Evolutionary conservation across 37 sponge, comb jelly and placozoan genomes (phyloP).

Genomic region (Tethya wilhelma): DNA sequence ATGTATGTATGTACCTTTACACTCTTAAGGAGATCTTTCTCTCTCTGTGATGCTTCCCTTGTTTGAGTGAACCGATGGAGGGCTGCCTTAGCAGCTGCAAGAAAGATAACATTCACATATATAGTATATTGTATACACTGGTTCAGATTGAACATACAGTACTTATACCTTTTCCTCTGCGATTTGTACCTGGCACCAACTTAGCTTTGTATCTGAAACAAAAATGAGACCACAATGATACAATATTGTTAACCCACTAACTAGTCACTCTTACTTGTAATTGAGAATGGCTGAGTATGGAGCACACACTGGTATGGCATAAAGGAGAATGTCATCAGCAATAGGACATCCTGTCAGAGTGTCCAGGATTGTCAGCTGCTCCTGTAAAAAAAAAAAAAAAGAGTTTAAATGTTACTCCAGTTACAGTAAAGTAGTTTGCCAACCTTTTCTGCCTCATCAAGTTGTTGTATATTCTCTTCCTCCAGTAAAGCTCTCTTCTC

Average conservation of each 20-base stretch:
- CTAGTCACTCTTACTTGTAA: slow-evolving; percentile 82
- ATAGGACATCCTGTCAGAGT: slow-evolving; percentile 86
- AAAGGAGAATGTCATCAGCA: slow-evolving; percentile 84
- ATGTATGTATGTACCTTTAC: slow-evolving; percentile 72
- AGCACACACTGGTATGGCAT: slow-evolving; percentile 94
- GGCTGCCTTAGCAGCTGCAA: slow-evolving; percentile 84
- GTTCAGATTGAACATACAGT: neutral
- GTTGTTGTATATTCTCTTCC: slow-evolving; percentile 66
- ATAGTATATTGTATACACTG: neutral
- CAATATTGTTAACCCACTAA: neutral
- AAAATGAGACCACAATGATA: neutral
- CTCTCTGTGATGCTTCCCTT: slow-evolving; percentile 72
- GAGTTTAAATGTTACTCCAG: neutral
- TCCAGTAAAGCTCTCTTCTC: slow-evolving; percentile 62
- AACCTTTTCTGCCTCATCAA: slow-evolving; percentile 68
- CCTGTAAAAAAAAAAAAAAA: slow-evolving; percentile 18
- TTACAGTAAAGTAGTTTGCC: neutral
- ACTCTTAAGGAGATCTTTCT: slow-evolving; percentile 91
- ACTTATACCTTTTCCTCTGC: slow-evolving; percentile 84
- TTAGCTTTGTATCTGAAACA: slow-evolving; percentile 84
- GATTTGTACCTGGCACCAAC: slow-evolving; percentile 82
- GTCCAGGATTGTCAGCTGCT: slow-evolving; percentile 61
- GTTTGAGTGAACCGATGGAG: slow-evolving; percentile 75
- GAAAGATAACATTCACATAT: neutral
- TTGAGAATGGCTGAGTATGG: slow-evolving; percentile 85